Evolutionary conservation across 2,797 vertebrate species (phyloP).

Genomic region (Anomalospiza imberbis): DNA sequence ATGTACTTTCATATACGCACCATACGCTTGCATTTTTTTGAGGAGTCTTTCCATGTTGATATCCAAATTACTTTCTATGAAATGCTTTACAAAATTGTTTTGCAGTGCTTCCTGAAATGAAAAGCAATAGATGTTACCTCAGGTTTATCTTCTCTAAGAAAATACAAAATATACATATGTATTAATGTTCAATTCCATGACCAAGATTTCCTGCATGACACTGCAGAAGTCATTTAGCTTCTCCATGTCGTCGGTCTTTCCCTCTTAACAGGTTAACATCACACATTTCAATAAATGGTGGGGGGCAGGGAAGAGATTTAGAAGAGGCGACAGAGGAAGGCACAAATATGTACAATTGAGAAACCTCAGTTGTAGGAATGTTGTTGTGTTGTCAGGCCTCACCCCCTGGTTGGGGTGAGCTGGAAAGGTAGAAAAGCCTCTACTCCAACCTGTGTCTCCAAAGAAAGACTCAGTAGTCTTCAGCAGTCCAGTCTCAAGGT

Average conservation of each 20-base stretch:
- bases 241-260: not conserved
- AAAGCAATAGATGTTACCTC: not conserved
- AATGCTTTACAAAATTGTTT: conserved; percentile 68
- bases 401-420: no score
- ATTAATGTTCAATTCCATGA: not conserved
- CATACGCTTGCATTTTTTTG: conserved; percentile 58
- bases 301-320: not conserved
- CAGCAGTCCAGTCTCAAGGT: no score
- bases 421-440: no score
- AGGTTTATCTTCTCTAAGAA: not conserved
- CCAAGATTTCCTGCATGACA: not conserved
- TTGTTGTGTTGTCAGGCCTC: no score
- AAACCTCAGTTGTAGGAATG: no score
- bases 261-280: not conserved
- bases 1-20: conserved; percentile 31
- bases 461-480: no score
- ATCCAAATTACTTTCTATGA: conserved; percentile 67
- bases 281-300: not conserved
- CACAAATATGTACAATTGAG: not conserved
- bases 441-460: no score
- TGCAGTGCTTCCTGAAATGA: conserved; percentile 66
- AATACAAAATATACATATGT: not conserved
- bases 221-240: not conserved
- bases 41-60: conserved; percentile 51
- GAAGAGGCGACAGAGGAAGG: not conserved